Evolutionary conservation across 2,888 invertebrate genomes (phyloP), one percentile per base, ranked within the genome.

Genomic region (Pollenia labialis): DNA sequence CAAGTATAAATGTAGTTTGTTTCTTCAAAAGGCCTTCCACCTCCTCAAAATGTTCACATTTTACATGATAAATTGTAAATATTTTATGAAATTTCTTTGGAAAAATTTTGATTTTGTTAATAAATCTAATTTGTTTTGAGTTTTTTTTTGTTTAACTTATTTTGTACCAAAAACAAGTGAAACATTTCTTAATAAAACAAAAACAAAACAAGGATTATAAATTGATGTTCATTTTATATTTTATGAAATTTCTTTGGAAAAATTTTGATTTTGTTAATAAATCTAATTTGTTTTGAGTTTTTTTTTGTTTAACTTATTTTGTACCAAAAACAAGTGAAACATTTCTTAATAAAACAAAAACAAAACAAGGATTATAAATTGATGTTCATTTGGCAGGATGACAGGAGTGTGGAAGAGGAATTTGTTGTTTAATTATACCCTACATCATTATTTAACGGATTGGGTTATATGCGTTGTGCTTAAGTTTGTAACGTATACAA

Each of bases 191-290:
- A 4, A 32, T 32, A 32, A 32, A 32, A 32, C 32, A 52, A 66
- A 81, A 72, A 54, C 56, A 50, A 66, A 72, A 62, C 32, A 64
- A 48, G 56, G 12, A 56, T 71, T 56, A 64, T 56, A n/a, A 46
- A 64, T 80, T 72, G 16, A 62, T 60, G 40, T 42, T 62, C 14
- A 60, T 48, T 48, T 60, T n/a, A 60, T 60, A 60, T 54, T 62
- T 44, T 7, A 46, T 52, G 16, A 62, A 62, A 62, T 16, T n/a
- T 69, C 50, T 44, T 54, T 71, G 7, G 4, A 42, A 50, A 42
- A 7, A 58, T 58, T 40, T 81, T 72, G 18, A n/a, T n/a, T n/a
- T n/a, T n/a, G n/a, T 72, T 81, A 81, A 72, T 72, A 72, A 71
- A 81, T 64, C 40, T 64, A 56, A 72, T 81, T 56, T 81, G 56